These are phyloP conservation scores for Latrodectus elegans DNA, from an alignment of 2,888 invertebrate genomes.

Conservation along the genomic window DNA sequence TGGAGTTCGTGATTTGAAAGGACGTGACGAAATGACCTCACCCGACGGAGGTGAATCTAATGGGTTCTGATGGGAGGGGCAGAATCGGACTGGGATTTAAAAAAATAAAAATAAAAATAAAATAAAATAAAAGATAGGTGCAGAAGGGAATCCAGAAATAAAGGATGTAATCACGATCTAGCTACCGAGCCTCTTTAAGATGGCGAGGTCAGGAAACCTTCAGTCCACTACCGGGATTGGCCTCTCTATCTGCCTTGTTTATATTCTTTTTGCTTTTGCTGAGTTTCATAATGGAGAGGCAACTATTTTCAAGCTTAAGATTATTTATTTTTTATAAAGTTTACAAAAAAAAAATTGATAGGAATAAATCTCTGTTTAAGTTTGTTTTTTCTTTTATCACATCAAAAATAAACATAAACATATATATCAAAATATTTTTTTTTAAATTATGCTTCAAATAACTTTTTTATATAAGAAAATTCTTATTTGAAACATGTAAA, in stretches of 20 bases:
- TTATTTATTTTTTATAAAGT: too few species aligned
- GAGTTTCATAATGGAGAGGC: too few species aligned
- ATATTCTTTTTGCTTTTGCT: conserved; percentile 10
- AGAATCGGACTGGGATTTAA: conserved; percentile 18
- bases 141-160: conserved; percentile 44
- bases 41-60: conserved; percentile 37
- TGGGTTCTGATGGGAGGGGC: conserved; percentile 52
- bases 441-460: too few species aligned
- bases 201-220: conserved; percentile 50
- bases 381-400: too few species aligned
- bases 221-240: conserved; percentile 61
- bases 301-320: too few species aligned
- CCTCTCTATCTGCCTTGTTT: conserved; percentile 25
- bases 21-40: conserved; percentile 64
- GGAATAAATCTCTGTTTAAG: too few species aligned
- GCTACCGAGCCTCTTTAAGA: conserved; percentile 55
- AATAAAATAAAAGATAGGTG: conserved; percentile 42
- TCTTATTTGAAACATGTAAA: too few species aligned
- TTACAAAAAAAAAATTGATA: too few species aligned
- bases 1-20: conserved; percentile 54
- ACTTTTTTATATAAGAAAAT: too few species aligned
- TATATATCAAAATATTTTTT: too few species aligned
- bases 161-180: conserved; percentile 64
- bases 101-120: background rate
- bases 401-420: too few species aligned